A percentile compares a stretch with the other conserved stretches of the same genome.
Conservation (phyloP, 2,888 invertebrate genomes). For the Parapristionchus giblindavisi region DNA sequence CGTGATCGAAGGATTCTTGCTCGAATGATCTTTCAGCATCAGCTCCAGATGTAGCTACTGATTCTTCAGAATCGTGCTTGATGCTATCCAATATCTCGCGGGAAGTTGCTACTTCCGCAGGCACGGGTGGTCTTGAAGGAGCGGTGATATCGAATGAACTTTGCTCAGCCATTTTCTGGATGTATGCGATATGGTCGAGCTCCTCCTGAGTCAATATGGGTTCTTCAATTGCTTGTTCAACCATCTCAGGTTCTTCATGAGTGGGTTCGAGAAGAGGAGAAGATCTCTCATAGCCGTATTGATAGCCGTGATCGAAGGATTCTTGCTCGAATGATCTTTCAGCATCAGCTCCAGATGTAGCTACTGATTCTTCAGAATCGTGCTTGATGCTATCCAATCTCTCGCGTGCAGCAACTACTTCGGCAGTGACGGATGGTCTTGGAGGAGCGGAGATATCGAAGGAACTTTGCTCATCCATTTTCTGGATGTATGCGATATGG, state of each 20-base stretch:
- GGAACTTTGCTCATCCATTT: conserved; percentile 45
- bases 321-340: conserved; percentile 9
- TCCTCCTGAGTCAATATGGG: conserved; percentile 43
- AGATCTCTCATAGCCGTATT: not conserved
- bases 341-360: conserved; percentile 12
- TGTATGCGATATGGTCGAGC: conserved; percentile 43
- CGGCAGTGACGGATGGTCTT: not conserved
- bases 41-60: conserved; percentile 38
- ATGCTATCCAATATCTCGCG: not conserved
- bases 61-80: conserved; percentile 1
- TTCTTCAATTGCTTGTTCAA: not conserved
- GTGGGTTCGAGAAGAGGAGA: not conserved
- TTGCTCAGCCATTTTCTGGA: conserved; percentile 38
- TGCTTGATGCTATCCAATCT: not conserved
- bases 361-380: not conserved
- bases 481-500: conserved; percentile 47
- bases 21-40: conserved; percentile 38
- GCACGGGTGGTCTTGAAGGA: not conserved
- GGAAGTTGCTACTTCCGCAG: not conserved
- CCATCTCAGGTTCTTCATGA: not conserved
- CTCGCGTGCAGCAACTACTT: conserved; percentile 1
- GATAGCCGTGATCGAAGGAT: conserved; percentile 2
- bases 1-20: conserved; percentile 14
- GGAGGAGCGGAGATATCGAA: conserved; percentile 40
- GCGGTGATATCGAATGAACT: conserved; percentile 11